Evolutionary conservation across 2,888 invertebrate species (phyloP), one percentile per base, ranked within the genome.

Genomic region (Aradus depressus): DNA sequence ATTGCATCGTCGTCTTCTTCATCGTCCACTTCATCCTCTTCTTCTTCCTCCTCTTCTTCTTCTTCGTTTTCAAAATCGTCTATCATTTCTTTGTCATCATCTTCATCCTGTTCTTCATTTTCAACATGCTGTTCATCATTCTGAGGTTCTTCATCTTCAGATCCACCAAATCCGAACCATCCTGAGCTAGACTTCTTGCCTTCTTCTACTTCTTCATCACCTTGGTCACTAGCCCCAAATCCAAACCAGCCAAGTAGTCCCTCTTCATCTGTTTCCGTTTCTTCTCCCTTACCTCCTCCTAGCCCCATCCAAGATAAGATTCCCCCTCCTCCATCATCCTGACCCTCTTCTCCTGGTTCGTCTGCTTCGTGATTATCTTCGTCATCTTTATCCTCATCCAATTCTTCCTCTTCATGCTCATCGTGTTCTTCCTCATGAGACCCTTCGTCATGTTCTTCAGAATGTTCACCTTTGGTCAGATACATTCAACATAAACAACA

Each of bases 361-460:
- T 60, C 59, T 53, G 62, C 60, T 37, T 65, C 62, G 4, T 64
- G 63, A 55, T 69, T 67, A 50, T 69, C 59, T 31, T 58, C 57
- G 41, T 61, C 60, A 12, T 59, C 53, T 26, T 43, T 45, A 45
- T 55, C 55, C 1, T 47, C 48, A 16, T 52, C 52, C 23, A 56
- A 52, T 35, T 52, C 50, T 21, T 52, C 52, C 32, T 50, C 53
- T 26, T 55, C 57, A 39, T 51, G 38, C 8, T 55, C 57, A 19
- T 69, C 62, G 1, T 66, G 64, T 42, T 68, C 66, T 22, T 67
- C 64, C 39, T 67, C 66, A 59, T 65, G 65, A 48, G 64, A 60
- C 50, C 64, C 61, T 23, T 60, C 59, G 23, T 58, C 57, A 25
- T 67, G 65, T n/a, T 63, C 64, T 42, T 66, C 62, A 31, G 31